Conservation (phyloP, 2,888 invertebrate genomes). For the Cotesia congregata region DNA sequence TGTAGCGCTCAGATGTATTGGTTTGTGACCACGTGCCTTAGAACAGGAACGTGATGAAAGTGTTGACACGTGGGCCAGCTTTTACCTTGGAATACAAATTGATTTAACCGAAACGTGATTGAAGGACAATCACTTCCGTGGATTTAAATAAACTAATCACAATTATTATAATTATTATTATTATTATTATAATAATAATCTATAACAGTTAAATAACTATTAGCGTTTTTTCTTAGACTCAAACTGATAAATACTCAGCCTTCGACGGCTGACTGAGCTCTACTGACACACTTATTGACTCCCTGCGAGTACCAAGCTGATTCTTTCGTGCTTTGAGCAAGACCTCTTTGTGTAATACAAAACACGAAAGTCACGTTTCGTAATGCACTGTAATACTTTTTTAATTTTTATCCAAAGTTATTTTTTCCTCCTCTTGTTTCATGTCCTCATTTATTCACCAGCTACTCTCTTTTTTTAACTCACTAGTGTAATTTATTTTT, state of each 20-base stretch:
- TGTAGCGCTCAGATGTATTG: background rate
- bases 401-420: background rate
- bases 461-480: background rate
- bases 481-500: background rate
- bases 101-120: conserved; percentile 5
- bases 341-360: background rate
- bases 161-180: background rate
- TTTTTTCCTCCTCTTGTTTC: background rate
- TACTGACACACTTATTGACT: conserved; percentile 59
- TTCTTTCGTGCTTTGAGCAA: conserved; percentile 18
- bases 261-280: conserved; percentile 46
- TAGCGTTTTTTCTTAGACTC: background rate
- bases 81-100: conserved; percentile 15
- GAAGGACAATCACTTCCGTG: conserved; percentile 7
- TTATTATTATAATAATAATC: background rate
- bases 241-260: background rate
- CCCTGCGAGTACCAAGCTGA: conserved; percentile 12
- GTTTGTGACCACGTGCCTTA: conserved; percentile 37
- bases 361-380: conserved; percentile 28
- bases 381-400: conserved; percentile 25
- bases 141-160: background rate
- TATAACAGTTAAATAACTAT: background rate
- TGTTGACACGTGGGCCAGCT: conserved; percentile 40
- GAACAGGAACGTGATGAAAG: conserved; percentile 40
- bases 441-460: background rate